Percentiles rank a stretch among this genome's conserved stretches.
Conservation (phyloP, 1,140 invertebrate species). For the Lucilia sericata region DNA sequence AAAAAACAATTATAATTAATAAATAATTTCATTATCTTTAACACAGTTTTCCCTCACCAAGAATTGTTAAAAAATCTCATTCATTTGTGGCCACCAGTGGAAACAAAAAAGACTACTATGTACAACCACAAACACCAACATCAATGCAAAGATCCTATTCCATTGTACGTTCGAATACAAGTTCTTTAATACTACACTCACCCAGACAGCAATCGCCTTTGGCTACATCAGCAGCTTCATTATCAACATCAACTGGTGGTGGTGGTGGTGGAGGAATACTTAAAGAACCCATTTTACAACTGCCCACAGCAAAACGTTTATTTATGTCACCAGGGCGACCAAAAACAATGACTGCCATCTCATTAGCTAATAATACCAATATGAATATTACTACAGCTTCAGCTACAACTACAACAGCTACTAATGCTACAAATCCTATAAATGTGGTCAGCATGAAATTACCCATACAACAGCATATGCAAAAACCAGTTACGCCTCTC, state of each 20-base stretch:
- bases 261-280: not conserved
- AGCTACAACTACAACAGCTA: not conserved
- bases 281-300: slow-evolving; percentile 17
- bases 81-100: not conserved
- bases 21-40: slow-evolving; percentile 25
- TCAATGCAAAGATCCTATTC: slow-evolving; percentile 4
- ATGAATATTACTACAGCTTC: not conserved
- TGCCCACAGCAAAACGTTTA: slow-evolving; percentile 45
- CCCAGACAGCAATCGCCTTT: not conserved
- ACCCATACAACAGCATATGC: not conserved
- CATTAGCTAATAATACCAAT: not conserved
- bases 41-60: slow-evolving; percentile 46
- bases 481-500: slow-evolving; percentile 20
- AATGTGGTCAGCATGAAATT: not conserved
- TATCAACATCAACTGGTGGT: not conserved
- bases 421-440: not conserved
- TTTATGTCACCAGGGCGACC: slow-evolving; percentile 39
- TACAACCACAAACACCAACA: slow-evolving; percentile 9
- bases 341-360: slow-evolving; percentile 9
- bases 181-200: not conserved
- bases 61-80: slow-evolving; percentile 44
- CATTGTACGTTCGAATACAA: slow-evolving; percentile 17
- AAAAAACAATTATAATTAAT: not conserved
- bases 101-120: not conserved
- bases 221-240: not conserved